Base-by-base conservation (phyloP, 2,797 vertebrate species). In the Enteromius afrohamiltoni region DNA sequence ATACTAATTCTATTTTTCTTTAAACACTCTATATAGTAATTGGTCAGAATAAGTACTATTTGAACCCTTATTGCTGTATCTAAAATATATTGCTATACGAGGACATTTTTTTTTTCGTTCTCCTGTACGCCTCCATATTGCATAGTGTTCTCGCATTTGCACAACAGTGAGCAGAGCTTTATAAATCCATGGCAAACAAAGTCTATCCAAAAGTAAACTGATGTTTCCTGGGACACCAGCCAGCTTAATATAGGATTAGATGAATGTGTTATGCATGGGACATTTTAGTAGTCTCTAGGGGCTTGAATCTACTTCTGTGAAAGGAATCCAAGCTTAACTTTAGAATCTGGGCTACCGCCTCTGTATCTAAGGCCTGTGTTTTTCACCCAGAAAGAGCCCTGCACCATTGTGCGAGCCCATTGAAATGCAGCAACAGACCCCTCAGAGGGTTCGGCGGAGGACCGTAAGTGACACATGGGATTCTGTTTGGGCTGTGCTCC, bases 371-470 rank as follows among this genome's bases (percentile, higher is more conserved):
- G 82, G 89, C 83, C 89, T 77, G 53, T 84, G n/a, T 23, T 75
- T 88, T 88, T 92, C 86, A 85, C 86, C 88, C 87, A 89, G 86
- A 92, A 88, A 89, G 87, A 89, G 88, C 88, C 84, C 55, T 78
- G 65, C 8, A 60, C 81, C 91, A 89, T 93, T 93, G 90, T 93
- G 83, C 4, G 19, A 88, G 80, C 84, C 88, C 90, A 93, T 95
- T 95, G 89, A 91, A 87, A 95, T 94, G 91, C 93, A 88, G 87
- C 78, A 3, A 58, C 77, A 37, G 83, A 84, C 88, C 83, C 71
- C 6, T 70, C 55, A 26, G 78, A 58, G 4, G 71, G 86, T 49
- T 60, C 16, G 53, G 84, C 77, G 69, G 68, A 77, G 85, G 83
- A 34, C 83, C 75, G 75, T 77, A 89, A 92, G 80, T 86, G 89